Evolutionary conservation across 1,140 invertebrate genomes (phyloP), one percentile per base, ranked within the genome.

Genomic region (Sarcophaga peregrina): DNA sequence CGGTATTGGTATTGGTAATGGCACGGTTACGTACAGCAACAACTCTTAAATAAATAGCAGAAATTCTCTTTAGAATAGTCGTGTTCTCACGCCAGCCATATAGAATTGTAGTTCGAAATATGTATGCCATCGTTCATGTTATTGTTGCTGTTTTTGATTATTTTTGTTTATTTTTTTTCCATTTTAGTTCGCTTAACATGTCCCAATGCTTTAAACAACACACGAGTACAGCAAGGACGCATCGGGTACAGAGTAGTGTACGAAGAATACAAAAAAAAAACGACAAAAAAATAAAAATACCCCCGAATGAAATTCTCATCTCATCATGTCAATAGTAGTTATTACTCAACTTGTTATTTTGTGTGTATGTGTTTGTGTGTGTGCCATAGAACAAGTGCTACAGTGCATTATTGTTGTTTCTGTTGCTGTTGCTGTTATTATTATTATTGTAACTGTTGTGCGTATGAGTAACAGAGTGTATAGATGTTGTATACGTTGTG

Each of bases 271-370:
- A 52, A 7, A 50, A 8, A 50, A 11, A 50, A 50, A 50, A 7
- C 6, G 11, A 50, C 48, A 11, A 8, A 50, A 8, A 11, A 7
- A 50, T 50, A 11, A 8, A 50, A 50, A 52, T 10, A 52, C 13
- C 50, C 50, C 13, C 50, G 8, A 52, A 52, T 52, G 20, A 68
- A 68, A 68, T 20, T 20, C 50, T 52, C 50, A 52, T 68, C 62
- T 68, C 62, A 68, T 68, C 62, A 68, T 68, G 62, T 68, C 62
- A 68, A 68, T 68, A 68, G 62, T 68, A 68, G 62, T 68, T 68
- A 68, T 68, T 68, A 68, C 62, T 68, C 62, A 68, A 68, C 20
- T 68, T 68, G 62, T 68, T 68, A 68, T 68, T 68, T 13, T 58
- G 13, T 25, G 17, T 37, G 25, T 37, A 4, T 37, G 25, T 37